Evolutionary conservation across 2,888 invertebrate genomes (phyloP), one percentile per base, ranked within the genome.

Genomic region (Tinea semifulvella): DNA sequence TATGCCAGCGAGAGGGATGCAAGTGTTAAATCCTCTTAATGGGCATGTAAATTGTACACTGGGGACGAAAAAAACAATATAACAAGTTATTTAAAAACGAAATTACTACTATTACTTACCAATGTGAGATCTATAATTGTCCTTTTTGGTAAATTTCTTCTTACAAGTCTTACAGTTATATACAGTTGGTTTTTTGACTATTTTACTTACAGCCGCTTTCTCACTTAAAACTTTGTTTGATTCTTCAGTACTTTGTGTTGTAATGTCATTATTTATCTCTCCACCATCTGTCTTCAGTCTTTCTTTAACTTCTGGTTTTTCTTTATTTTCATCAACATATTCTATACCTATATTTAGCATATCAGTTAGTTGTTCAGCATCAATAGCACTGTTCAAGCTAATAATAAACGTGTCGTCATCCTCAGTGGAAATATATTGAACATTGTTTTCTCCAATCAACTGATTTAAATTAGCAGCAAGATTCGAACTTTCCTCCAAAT

Each of bases 361-460:
- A 46, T 79, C 80, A 0, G 70, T 71, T 26, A 80, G 49, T 49
- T 76, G 73, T 45, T 66, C 74, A 0, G 81, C 75, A 51, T 80
- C 81, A 31, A 79, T 79, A 53, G 70, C 75, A 53, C 74, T 76
- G 46, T 73, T 71, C 11, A 80, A 60, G 57, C 75, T 77, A 40
- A 80, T 80, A 19, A 80, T 79, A 52, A 80, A 80, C 0, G 75
- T 80, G 48, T 80, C 80, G 48, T 79, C 80, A 8, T 80, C 69
- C 47, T 80, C 80, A 0, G 80, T 79, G 2, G 76, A 77, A 40
- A 80, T 72, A 28, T 80, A 80, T 39, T 79, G 77, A 1, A 80
- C 80, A 46, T 53, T 70, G 48, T 80, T 80, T 46, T 79, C 81
- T 0, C 76, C 77, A 1, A 80, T 80, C 8, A 80, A 48, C 47